phyloP scores from a whole-genome alignment of 1,140 invertebrate genomes.

The Meteorus sp. region DNA sequence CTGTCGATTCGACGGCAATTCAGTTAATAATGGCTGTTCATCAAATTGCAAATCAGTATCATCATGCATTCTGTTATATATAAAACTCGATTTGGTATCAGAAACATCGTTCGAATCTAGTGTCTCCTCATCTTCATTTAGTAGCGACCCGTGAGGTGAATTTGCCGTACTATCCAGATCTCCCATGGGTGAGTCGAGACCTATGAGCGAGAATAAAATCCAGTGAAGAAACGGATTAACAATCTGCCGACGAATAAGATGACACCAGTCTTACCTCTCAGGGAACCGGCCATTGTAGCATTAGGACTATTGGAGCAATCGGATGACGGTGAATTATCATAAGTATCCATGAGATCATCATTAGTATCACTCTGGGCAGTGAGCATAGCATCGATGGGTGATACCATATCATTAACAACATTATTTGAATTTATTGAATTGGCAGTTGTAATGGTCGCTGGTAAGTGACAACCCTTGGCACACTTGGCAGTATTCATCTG shows the following conservation, averaged over 20 bases:
- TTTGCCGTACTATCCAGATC: constrained; percentile 50
- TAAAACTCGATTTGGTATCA: constrained; percentile 46
- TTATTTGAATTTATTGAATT: constrained; percentile 44
- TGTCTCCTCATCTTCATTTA: constrained; percentile 48
- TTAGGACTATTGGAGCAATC: constrained; percentile 51
- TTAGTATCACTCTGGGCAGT: constrained; percentile 45
- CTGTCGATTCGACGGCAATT: constrained; percentile 26
- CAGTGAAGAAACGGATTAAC: not conserved
- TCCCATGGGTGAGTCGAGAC: constrained; percentile 42
- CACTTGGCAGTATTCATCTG: constrained; percentile 63
- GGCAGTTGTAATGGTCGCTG: constrained; percentile 49
- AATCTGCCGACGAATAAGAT: not conserved
- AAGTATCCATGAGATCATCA: constrained; percentile 43
- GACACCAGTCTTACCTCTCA: constrained; percentile 46
- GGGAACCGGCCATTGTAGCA: constrained; percentile 51
- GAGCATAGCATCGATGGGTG: constrained; percentile 30
- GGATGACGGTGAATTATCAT: constrained; percentile 42
- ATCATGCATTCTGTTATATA: constrained; percentile 47
- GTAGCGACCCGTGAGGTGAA: constrained; percentile 43
- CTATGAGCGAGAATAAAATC: constrained; percentile 19
- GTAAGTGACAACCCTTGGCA: constrained; percentile 45
- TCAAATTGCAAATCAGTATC: constrained; percentile 12
- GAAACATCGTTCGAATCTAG: constrained; percentile 49
- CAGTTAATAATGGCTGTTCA: constrained; percentile 26
- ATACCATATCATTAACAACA: constrained; percentile 38